Conservation (phyloP, 2,888 invertebrate species). For the Hoplodrina ambigua region DNA sequence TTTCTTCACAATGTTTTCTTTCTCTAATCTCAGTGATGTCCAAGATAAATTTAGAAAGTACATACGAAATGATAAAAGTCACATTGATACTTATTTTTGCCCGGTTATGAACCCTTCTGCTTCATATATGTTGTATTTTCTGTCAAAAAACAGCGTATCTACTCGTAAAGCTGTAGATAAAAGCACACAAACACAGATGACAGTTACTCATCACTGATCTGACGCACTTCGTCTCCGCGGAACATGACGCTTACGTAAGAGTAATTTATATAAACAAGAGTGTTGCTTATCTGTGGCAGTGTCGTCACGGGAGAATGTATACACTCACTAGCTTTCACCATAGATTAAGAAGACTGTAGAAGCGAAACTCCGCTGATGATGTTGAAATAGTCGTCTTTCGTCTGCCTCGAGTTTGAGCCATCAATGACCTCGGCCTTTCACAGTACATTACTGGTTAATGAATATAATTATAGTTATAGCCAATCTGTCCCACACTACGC, state of each 20-base stretch:
- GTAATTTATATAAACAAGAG: conserved; percentile 58
- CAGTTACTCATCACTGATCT: conserved; percentile 33
- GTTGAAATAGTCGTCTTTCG: too few relatives aligned
- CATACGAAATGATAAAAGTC: too few relatives aligned
- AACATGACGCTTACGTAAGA: conserved; percentile 46
- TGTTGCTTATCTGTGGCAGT: conserved; percentile 45
- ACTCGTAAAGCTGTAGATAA: background rate
- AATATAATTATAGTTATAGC: too few relatives aligned
- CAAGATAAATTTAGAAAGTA: too few relatives aligned
- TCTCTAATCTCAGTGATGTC: too few relatives aligned
- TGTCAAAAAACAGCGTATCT: background rate
- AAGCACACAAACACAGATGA: conserved; percentile 5
- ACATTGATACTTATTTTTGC: too few relatives aligned
- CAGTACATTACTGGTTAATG: too few relatives aligned
- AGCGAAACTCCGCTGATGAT: background rate
- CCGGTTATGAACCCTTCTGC: too few relatives aligned
- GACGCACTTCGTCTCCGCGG: conserved; percentile 30
- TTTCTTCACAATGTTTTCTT: too few relatives aligned
- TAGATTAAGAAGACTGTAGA: conserved; percentile 25
- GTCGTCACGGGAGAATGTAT: conserved; percentile 45
- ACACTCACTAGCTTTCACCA: conserved; percentile 30
- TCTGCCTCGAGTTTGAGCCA: too few relatives aligned
- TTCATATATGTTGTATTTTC: background rate
- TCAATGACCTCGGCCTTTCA: too few relatives aligned
- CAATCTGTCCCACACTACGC: too few relatives aligned